Base-by-base conservation (phyloP, 2,113 vertebrate genomes). In the Dendrocopos noguchii region DNA sequence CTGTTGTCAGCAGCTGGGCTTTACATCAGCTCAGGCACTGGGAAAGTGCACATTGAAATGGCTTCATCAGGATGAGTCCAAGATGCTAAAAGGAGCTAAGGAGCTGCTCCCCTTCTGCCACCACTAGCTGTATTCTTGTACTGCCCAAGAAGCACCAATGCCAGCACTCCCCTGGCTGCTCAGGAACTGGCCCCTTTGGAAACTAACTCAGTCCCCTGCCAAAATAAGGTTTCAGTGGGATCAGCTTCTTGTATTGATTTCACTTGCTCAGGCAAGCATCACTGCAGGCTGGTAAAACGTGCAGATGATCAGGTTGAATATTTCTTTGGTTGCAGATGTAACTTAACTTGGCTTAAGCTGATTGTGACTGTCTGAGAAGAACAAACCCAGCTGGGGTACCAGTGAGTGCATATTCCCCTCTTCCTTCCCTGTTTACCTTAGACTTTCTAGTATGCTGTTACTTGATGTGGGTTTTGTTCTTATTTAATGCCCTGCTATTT, bases 81-180 rank as follows among this genome's bases (percentile, higher is more conserved):
- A 90, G 71, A 33, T 79, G 55, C 67, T 64, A 47, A 20, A 72
- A 81, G 63, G 39, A 71, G 47, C 77, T 88, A 36, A 71, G 46
- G 3, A 78, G 46, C 78, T 52, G 91, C 63, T 39, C 78, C 14
- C 73, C 28, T 68, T 91, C 52, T 10, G 1, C 33, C 42, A 78
- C 44, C 75, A 81, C 66, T 63, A 94, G 44, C 77, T 76, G 18
- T 84, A 17, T 72, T 21, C 14, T 84, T 84, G 25, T 79, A 20
- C 63, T 92, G 81, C 84, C 53, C 76, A n/a, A 81, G 88, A 87
- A 91, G 50, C 88, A 90, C 57, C 65, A 96, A 71, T 79, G 55
- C 78, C 67, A 57, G 53, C 24, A 34, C 46, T 79, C 42, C 42
- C n/a, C 81, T 91, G 56, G 46, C 89, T 89, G 44, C 75, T 75